A percentile compares a stretch with the other conserved stretches of the same genome.
These are phyloP conservation scores for Acanthosepion esculentum DNA, from an alignment of 2,888 invertebrate species.

Conservation along the genomic window DNA sequence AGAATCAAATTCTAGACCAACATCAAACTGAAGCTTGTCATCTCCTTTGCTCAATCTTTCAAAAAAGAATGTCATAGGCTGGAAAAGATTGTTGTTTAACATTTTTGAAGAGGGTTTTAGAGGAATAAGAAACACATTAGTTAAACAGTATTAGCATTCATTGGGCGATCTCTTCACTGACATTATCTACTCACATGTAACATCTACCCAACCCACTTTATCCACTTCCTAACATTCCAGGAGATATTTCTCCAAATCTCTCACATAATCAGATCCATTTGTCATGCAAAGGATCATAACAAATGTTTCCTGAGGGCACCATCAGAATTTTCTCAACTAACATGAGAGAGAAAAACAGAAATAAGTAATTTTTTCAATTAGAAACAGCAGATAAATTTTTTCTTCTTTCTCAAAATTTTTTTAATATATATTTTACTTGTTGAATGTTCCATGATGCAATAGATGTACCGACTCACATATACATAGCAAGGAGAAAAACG, in stretches of 20 bases:
- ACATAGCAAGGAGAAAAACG: too few species aligned
- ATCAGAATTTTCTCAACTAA: background rate
- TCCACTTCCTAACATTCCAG: constrained; percentile 22
- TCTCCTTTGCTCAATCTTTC: background rate
- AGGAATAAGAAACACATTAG: constrained; percentile 4
- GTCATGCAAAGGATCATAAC: constrained; percentile 12
- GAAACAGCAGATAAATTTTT: background rate
- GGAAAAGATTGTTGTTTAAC: constrained; percentile 18
- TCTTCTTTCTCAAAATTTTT: background rate
- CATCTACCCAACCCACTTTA: constrained; percentile 9
- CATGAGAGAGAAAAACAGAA: background rate
- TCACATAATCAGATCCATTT: constrained; percentile 10
- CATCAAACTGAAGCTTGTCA: background rate
- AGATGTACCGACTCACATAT: too few species aligned
- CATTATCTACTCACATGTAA: background rate
- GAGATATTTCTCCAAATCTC: background rate
- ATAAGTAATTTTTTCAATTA: background rate
- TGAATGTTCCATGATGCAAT: background rate
- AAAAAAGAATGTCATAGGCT: constrained; percentile 33
- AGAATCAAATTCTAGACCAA: background rate
- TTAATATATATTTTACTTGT: background rate
- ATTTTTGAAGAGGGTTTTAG: background rate
- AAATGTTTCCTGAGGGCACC: background rate
- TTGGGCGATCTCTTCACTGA: background rate
- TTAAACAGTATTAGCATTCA: background rate